Conservation (phyloP, 2,113 vertebrate species). For the Gobius niger region DNA sequence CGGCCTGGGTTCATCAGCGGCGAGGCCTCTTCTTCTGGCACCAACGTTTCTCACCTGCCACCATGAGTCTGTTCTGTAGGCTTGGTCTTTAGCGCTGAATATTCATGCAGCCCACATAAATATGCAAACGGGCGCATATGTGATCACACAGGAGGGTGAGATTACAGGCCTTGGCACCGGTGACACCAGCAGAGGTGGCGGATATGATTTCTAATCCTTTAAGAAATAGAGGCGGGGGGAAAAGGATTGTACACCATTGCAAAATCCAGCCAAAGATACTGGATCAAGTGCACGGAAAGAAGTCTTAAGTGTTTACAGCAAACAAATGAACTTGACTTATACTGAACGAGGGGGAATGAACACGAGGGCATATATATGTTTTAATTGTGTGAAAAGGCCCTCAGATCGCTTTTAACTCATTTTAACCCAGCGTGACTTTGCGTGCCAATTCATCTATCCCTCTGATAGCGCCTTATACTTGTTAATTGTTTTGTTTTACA, state of each 20-base stretch:
- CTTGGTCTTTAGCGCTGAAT: slow-evolving; percentile 8
- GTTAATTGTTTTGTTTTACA: slow-evolving; percentile 51
- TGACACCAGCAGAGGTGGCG: slow-evolving; percentile 9
- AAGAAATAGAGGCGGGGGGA: not conserved
- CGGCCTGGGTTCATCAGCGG: slow-evolving; percentile 7
- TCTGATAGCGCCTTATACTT: slow-evolving; percentile 30
- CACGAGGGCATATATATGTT: no score
- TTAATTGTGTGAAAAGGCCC: no score
- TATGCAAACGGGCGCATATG: slow-evolving; percentile 24
- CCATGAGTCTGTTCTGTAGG: slow-evolving; percentile 1
- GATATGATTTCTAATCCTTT: slow-evolving; percentile 26
- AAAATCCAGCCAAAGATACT: not conserved
- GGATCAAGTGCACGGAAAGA: no score
- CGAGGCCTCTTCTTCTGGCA: slow-evolving; percentile 17
- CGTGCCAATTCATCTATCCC: slow-evolving; percentile 17
- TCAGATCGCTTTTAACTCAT: slow-evolving; percentile 5
- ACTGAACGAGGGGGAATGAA: no score
- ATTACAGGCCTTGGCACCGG: slow-evolving; percentile 34
- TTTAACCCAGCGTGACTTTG: slow-evolving; percentile 2
- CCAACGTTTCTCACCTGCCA: slow-evolving; percentile 32
- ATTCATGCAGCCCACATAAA: slow-evolving; percentile 13
- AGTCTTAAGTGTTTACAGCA: no score
- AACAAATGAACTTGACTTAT: no score
- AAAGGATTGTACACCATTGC: not conserved
- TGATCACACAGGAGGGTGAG: slow-evolving; percentile 19